Percentiles rank a stretch among this genome's conserved stretches.
phyloP scores from a whole-genome alignment of 2,113 vertebrate genomes.

The Cardinalis cardinalis region DNA sequence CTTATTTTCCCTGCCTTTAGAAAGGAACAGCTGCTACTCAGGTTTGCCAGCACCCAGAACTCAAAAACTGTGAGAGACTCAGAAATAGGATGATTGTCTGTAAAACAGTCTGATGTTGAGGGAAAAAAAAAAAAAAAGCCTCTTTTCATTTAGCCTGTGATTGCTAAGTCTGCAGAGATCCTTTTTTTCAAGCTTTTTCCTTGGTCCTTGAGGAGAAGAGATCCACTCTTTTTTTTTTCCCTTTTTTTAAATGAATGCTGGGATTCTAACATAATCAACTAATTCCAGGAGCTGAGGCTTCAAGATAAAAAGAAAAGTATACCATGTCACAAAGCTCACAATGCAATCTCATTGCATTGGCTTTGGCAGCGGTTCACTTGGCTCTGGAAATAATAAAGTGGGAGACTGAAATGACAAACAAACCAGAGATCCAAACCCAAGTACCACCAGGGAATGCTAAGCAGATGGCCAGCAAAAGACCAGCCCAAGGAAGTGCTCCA shows the following conservation, averaged over 20 bases:
- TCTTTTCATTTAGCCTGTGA: constrained; percentile 11
- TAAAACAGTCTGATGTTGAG: background rate
- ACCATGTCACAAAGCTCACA: constrained; percentile 44
- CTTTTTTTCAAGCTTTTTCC: background rate
- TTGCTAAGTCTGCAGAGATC: constrained; percentile 16
- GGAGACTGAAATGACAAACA: constrained; percentile 60
- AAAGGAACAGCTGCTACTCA: constrained; percentile 39
- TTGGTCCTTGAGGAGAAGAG: background rate
- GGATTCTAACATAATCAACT: constrained; percentile 28
- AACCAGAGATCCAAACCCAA: constrained; percentile 41
- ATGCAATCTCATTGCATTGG: constrained; percentile 62
- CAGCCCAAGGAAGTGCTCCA: constrained; percentile 10
- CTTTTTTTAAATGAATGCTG: background rate
- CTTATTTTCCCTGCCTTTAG: constrained; percentile 13
- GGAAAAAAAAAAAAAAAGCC: background rate
- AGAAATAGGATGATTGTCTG: constrained; percentile 40
- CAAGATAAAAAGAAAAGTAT: constrained; percentile 50
- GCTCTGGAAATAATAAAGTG: constrained; percentile 63
- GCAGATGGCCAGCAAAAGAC: constrained; percentile 39
- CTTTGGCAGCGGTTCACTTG: constrained; percentile 51
- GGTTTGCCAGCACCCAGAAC: constrained; percentile 39
- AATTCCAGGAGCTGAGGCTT: constrained; percentile 55
- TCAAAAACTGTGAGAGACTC: constrained; percentile 20
- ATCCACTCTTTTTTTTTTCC: background rate
- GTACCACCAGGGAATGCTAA: constrained; percentile 54